These are phyloP conservation scores for Heliothis subflexa DNA, from an alignment of 1,140 invertebrate species.

Conservation along the genomic window DNA sequence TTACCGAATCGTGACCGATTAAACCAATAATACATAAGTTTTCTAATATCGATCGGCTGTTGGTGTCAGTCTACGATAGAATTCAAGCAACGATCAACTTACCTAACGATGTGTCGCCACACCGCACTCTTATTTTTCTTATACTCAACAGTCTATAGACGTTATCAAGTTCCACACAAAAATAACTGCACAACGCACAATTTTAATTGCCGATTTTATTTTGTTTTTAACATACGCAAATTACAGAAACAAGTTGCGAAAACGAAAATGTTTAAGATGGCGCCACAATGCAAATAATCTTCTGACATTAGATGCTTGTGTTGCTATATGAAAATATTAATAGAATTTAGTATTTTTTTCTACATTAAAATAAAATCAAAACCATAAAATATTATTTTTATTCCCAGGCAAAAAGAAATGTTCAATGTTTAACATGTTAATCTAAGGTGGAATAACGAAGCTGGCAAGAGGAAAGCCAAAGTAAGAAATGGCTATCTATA, in stretches of 20 bases:
- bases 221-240: constrained; percentile 49
- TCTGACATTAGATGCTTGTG: constrained; percentile 49
- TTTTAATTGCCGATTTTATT: constrained; percentile 44
- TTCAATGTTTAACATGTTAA: too few species aligned
- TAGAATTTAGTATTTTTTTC: constrained; percentile 9
- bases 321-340: constrained; percentile 41
- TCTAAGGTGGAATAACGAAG: too few species aligned
- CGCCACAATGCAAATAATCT: constrained; percentile 57
- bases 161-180: constrained; percentile 50
- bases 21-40: constrained; percentile 66
- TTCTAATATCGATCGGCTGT: constrained; percentile 80
- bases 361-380: not conserved
- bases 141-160: not conserved
- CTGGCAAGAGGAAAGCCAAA: too few species aligned
- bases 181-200: constrained; percentile 45
- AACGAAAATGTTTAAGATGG: constrained; percentile 56
- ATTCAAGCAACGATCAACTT: constrained; percentile 20
- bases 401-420: too few species aligned
- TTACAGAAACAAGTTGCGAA: constrained; percentile 59
- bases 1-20: constrained; percentile 19
- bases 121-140: constrained; percentile 25
- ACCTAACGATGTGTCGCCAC: constrained; percentile 44
- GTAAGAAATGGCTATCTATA: too few species aligned
- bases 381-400: too few species aligned
- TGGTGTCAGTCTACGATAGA: constrained; percentile 51